phyloP scores from a whole-genome alignment of 1,140 invertebrate genomes.

The Paraescarpia echinospica region DNA sequence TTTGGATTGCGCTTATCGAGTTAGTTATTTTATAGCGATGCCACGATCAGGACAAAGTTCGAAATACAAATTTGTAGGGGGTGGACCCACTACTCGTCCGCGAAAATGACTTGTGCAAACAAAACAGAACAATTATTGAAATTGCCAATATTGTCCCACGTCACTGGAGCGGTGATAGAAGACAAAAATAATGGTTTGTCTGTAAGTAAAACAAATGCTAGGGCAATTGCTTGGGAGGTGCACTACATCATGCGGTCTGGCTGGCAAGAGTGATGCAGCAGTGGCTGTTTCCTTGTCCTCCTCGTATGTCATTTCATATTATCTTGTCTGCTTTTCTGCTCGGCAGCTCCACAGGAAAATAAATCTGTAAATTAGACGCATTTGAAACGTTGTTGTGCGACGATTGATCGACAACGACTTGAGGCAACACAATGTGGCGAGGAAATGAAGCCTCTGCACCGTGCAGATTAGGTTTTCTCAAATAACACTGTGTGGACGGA shows the following conservation, averaged over 20 bases:
- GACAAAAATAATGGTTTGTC: background rate
- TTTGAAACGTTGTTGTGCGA: background rate
- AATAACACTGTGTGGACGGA: background rate
- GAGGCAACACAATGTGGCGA: background rate
- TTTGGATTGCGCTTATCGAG: no score
- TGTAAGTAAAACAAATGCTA: background rate
- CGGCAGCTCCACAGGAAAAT: background rate
- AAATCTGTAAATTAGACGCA: slow-evolving; percentile 1
- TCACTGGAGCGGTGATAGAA: background rate
- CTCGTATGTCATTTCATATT: background rate
- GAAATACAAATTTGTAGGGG: background rate
- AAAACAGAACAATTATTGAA: background rate
- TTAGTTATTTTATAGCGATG: no score
- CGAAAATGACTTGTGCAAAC: background rate
- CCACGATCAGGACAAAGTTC: background rate
- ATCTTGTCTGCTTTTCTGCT: background rate
- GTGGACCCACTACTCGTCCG: background rate
- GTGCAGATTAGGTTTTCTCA: background rate
- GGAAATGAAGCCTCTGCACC: background rate
- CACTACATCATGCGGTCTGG: background rate
- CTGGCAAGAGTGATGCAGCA: background rate
- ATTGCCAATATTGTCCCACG: background rate
- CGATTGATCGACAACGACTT: background rate
- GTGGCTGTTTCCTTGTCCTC: background rate
- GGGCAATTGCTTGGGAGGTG: background rate